Evolutionary conservation across 2,888 invertebrate genomes (phyloP), one percentile per base, ranked within the genome.

Genomic region (Sclerodermus sp.): DNA sequence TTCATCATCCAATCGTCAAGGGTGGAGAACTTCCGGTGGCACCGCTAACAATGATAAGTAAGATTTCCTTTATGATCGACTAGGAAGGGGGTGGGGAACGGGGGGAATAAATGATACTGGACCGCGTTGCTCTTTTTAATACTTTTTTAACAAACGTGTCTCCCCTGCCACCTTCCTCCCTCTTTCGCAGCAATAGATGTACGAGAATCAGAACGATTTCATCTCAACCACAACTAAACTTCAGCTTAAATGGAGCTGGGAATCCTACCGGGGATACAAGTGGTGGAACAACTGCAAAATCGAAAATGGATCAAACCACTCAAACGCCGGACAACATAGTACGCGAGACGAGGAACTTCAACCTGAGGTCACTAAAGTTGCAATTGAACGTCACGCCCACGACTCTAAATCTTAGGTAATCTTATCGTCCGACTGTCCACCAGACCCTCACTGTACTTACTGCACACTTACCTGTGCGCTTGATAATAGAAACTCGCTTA

Each of bases 311-410:
- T 70, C 87, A 88, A 57, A 84, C 84, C 39, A 90, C 89, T 8
- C 89, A 87, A 80, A 89, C 87, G 1, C 87, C 87, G 1, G 84
- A 84, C 43, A 87, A 86, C 76, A 88, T 90, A 58, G 84, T 84
- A 1, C 83, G 85, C 10, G 89, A 89, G 73, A 87, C 88, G 5
- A 78, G 85, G 55, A 83, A 84, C 69, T 80, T 81, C 65, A 83
- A 82, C 68, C 74, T 86, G 62, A 81, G 82, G 57, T 81, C 85
- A 44, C 80, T 86, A 56, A 84, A 84, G 70, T 79, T 86, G 59
- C 83, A 85, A 58, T 78, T 87, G 18, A 85, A 81, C 64, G 84
- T 85, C 42, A 77, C 82, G 40, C 84, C 85, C 13, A 83, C 85
- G 14, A 82, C 84, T 51, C 73, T 86, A 46, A 86, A 84, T 73